Percentiles rank a stretch among this genome's conserved stretches.
These are phyloP conservation scores for Patella ulyssiponensis DNA, from an alignment of 2,888 invertebrate genomes.

Conservation along the genomic window DNA sequence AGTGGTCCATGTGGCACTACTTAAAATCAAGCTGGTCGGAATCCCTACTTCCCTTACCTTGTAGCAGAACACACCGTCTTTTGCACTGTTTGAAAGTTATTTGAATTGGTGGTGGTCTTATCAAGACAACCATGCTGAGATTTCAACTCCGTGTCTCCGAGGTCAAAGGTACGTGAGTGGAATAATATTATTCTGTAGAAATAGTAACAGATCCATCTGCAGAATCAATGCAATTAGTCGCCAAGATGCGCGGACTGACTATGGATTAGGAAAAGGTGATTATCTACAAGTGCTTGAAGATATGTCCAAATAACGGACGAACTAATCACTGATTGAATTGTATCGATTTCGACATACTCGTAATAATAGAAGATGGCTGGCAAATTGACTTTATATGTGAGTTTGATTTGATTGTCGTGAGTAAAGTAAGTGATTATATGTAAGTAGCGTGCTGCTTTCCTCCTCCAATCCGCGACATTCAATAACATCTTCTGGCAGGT, in stretches of 20 bases:
- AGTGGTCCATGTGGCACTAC: too few species aligned
- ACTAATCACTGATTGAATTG: neutral
- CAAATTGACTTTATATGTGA: constrained; percentile 4
- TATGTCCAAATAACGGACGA: neutral
- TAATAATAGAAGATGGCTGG: neutral
- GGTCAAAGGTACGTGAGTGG: too few species aligned
- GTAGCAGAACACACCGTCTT: too few species aligned
- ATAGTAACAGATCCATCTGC: too few species aligned
- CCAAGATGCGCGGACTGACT: neutral
- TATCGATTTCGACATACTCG: neutral
- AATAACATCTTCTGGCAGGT: neutral
- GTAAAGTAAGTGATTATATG: neutral
- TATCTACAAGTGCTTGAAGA: neutral
- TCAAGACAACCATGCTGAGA: too few species aligned
- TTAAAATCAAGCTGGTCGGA: too few species aligned
- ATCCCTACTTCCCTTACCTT: too few species aligned
- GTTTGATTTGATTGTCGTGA: constrained; percentile 1
- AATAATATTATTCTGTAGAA: too few species aligned
- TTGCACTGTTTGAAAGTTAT: too few species aligned
- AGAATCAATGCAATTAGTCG: neutral
- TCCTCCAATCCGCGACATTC: neutral
- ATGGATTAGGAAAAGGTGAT: neutral
- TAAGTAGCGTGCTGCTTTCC: neutral
- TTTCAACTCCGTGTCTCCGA: too few species aligned
- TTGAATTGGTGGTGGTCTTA: too few species aligned